Conservation (phyloP, 2,888 invertebrate genomes). For the Orchesellides sinensis region DNA sequence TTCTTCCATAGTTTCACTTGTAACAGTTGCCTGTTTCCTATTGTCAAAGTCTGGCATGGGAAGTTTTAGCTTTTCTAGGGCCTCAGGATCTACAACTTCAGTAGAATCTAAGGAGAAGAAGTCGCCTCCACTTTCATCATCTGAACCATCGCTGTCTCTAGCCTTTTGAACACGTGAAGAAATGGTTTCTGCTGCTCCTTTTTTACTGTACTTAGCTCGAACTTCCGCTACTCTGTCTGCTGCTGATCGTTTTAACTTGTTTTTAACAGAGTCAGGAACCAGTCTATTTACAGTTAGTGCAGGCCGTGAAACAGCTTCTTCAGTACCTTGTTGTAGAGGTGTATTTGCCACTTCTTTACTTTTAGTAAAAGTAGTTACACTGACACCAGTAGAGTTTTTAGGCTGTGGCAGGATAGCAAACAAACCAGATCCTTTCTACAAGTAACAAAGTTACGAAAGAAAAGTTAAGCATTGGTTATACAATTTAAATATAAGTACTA, state of each 20-base stretch:
- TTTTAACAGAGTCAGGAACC: constrained; percentile 71
- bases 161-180: constrained; percentile 18
- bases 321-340: not conserved
- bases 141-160: constrained; percentile 74
- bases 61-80: constrained; percentile 64
- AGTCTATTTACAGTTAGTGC: constrained; percentile 39
- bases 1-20: constrained; percentile 38
- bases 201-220: constrained; percentile 70
- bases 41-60: constrained; percentile 61
- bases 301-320: no score
- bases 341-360: not conserved
- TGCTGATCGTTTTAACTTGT: constrained; percentile 65
- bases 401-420: constrained; percentile 85
- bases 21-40: not conserved
- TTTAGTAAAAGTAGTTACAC: not conserved
- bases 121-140: constrained; percentile 69
- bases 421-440: constrained; percentile 83
- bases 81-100: constrained; percentile 44
- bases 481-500: not conserved
- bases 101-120: constrained; percentile 71
- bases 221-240: constrained; percentile 68
- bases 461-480: not conserved
- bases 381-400: constrained; percentile 77
- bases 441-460: constrained; percentile 49
- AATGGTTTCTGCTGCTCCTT: not conserved